Base-by-base conservation (phyloP, 2,888 invertebrate species). In the Phortica magna region DNA sequence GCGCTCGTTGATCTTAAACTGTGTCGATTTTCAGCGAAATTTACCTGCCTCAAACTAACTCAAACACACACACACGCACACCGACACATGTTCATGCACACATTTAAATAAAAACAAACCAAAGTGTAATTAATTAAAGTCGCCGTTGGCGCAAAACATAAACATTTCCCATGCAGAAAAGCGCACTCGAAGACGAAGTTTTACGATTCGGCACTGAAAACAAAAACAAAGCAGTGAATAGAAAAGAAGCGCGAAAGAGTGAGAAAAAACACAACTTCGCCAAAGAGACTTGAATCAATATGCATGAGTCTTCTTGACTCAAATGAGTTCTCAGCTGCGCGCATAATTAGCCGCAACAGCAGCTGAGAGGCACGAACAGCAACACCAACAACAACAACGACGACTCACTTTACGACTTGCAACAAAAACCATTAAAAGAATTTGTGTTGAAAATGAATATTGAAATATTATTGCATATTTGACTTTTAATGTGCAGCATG, bases 81-180 rank as follows among this genome's bases (percentile, higher is more conserved):
- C 22, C 9, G 31, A 31, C 10, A 59, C 10, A 59, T 19, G 59
- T 31, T 2, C 31, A 31, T 31, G 31, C 31, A 31, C 5, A 31
- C 31, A 31, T 31, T 31, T 31, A 31, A 31, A 31, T 4, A 31
- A 31, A 31, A 31, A 0, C 31, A 31, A 31, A 31, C 0, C 31
- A 31, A 31, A 31, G 5, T 31, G 14, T 48, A 48, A 48, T 48
- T 48, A 48, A 48, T 48, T 48, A 48, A 14, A 48, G 48, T 48
- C 48, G 48, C 48, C 48, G 9, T 48, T 48, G 9, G 48, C 48
- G 48, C 48, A 48, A 7, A 48, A 48, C 48, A 9, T 12, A 48
- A 64, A 64, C 7, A 10, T 14, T 64, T 64, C 64, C 64, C 64
- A 64, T 64, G 39, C 64, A 64, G 19, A 64, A 64, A 64, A 31